Conservation (phyloP, 2,113 vertebrate genomes). For the Vulpes lagopus region DNA sequence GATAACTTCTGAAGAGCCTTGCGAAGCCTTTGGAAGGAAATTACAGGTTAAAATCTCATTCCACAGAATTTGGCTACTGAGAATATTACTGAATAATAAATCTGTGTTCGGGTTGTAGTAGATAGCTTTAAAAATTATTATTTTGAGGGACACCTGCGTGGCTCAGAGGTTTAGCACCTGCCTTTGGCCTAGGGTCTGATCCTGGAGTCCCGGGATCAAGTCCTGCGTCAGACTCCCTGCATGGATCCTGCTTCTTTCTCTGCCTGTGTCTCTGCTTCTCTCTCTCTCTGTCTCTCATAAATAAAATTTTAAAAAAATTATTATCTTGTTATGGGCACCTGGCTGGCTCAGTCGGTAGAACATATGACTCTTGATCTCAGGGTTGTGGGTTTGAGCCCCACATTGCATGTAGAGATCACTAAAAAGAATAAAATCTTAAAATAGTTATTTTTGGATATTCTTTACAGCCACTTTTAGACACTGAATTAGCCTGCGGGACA, state of each 20-base stretch:
- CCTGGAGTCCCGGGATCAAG: too few species aligned
- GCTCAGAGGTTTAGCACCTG: too few species aligned
- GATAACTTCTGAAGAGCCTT: constrained; percentile 12
- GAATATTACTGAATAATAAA: background rate
- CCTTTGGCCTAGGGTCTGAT: too few species aligned
- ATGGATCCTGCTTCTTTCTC: too few species aligned
- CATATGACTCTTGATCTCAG: background rate
- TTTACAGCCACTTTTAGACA: background rate
- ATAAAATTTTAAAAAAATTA: background rate
- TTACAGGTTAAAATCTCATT: background rate
- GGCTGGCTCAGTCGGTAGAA: background rate
- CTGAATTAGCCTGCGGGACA: background rate
- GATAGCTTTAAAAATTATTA: background rate
- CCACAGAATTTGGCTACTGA: background rate
- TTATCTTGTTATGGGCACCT: background rate
- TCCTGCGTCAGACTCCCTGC: too few species aligned
- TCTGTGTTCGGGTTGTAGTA: background rate
- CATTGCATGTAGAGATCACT: background rate
- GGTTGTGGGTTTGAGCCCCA: background rate
- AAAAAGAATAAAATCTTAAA: background rate
- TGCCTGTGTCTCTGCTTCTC: too few species aligned
- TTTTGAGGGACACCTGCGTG: background rate
- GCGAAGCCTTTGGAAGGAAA: constrained; percentile 58
- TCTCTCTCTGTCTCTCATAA: too few species aligned
- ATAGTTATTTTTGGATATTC: background rate